These are phyloP conservation scores for Psettodes erumei DNA, from an alignment of 2,113 vertebrate genomes.

Conservation along the genomic window DNA sequence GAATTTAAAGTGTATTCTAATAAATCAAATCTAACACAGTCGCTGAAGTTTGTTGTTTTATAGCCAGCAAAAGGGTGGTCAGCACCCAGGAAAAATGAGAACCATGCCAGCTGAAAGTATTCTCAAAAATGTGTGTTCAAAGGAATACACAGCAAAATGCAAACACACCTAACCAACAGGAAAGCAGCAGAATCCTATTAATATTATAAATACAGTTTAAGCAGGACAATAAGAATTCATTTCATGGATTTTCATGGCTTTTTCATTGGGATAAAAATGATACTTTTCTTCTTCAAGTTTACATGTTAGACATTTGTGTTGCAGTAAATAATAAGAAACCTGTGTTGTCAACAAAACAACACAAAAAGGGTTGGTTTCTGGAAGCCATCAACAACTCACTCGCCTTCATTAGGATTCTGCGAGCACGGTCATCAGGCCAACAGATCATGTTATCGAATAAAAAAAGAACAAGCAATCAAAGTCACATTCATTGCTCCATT, in stretches of 20 bases:
- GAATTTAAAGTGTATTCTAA: not conserved
- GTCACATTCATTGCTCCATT: slow-evolving; percentile 73
- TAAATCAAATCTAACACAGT: not conserved
- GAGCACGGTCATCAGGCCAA: slow-evolving; percentile 23
- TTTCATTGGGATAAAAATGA: not conserved
- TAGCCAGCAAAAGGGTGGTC: no score
- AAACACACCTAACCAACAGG: not conserved
- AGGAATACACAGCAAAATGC: no score
- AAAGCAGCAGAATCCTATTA: not conserved
- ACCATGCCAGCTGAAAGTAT: no score
- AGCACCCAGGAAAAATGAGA: no score
- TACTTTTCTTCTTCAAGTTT: not conserved
- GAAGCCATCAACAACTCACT: not conserved
- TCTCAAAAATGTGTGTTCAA: no score
- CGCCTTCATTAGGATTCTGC: slow-evolving; percentile 65
- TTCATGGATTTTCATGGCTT: not conserved
- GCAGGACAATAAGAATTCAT: not conserved
- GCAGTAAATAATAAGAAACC: not conserved
- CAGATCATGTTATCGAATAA: slow-evolving; percentile 54
- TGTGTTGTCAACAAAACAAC: not conserved
- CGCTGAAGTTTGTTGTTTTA: not conserved
- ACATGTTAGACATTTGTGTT: not conserved
- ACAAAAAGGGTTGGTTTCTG: not conserved
- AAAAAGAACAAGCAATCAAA: slow-evolving; percentile 69
- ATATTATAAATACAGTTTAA: not conserved